Conservation (phyloP, 2,113 vertebrate species). For the Prinia subflava region DNA sequence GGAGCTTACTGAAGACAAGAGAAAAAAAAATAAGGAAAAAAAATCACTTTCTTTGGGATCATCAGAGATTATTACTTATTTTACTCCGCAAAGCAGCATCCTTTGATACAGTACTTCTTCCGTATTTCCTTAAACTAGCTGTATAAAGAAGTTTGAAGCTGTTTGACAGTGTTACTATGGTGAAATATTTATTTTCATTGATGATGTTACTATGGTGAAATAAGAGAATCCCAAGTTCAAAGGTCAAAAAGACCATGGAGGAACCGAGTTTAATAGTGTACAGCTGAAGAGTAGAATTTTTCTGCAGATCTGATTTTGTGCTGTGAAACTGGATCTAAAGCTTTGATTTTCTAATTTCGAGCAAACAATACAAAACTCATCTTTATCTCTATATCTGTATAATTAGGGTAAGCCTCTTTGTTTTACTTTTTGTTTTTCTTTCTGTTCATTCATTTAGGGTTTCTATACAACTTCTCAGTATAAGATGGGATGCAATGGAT, state of each 20-base stretch:
- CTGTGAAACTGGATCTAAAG: neutral
- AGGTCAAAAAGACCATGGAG: neutral
- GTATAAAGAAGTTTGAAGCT: too few species aligned
- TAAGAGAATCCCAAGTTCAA: neutral
- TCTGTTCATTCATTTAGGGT: neutral
- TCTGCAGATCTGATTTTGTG: neutral
- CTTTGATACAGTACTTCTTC: neutral
- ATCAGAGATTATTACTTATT: neutral
- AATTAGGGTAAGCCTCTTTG: neutral
- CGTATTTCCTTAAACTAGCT: neutral
- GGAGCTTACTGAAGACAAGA: neutral
- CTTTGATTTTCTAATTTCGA: neutral
- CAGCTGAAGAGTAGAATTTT: neutral
- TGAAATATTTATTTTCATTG: too few species aligned
- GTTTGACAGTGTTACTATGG: neutral
- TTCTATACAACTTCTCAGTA: neutral
- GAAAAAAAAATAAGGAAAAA: neutral
- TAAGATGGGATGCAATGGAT: neutral
- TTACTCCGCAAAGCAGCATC: neutral
- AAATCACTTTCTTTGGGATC: neutral
- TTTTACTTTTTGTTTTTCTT: neutral
- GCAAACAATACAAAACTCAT: neutral
- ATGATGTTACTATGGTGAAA: neutral
- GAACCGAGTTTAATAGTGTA: neutral
- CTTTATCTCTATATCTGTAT: neutral